A percentile compares a stretch with the other conserved stretches of the same genome.
phyloP scores from a whole-genome alignment of 2,888 invertebrate genomes.

The Athalia rosae region DNA sequence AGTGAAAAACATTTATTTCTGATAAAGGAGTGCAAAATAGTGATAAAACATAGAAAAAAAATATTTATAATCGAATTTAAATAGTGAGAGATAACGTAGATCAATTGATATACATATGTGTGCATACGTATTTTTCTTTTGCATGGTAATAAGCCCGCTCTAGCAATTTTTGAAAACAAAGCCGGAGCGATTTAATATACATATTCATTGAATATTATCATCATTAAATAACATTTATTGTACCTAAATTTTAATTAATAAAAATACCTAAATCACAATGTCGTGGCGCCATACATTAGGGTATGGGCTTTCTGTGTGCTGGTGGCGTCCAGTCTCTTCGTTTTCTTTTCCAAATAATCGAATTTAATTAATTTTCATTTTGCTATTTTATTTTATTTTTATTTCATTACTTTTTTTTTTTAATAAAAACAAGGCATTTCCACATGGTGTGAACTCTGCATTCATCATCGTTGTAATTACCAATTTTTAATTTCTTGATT shows the following conservation, averaged over 20 bases:
- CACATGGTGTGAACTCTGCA: no score
- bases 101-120: background rate
- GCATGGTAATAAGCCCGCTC: constrained; percentile 50
- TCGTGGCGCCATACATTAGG: constrained; percentile 58
- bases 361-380: background rate
- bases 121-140: background rate
- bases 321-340: constrained; percentile 42
- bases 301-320: constrained; percentile 44
- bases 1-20: no score
- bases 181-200: no score
- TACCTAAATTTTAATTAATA: constrained; percentile 68
- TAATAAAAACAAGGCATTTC: no score
- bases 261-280: constrained; percentile 71
- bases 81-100: no score
- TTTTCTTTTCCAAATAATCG: background rate
- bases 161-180: constrained; percentile 54
- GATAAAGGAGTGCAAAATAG: no score
- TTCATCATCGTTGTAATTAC: no score
- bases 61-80: no score
- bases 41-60: no score
- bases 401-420: background rate
- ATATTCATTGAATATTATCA: constrained; percentile 62
- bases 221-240: constrained; percentile 70
- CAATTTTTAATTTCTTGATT: no score
- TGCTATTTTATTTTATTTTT: background rate